Percentiles rank a stretch among this genome's conserved stretches.
Evolutionary conservation across 2,113 vertebrate genomes (phyloP).

Genomic region (Cettia cetti): DNA sequence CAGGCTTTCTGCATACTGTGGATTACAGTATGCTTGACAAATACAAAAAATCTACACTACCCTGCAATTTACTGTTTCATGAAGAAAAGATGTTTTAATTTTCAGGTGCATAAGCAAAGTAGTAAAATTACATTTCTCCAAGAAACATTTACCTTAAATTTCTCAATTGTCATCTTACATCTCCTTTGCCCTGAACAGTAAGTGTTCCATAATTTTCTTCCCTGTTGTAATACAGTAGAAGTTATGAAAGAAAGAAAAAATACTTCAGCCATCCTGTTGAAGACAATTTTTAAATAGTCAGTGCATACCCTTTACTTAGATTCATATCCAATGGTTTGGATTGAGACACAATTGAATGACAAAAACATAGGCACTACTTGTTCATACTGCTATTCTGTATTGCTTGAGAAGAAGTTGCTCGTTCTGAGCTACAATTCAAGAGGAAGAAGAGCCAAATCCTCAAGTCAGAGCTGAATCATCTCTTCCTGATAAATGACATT

Average conservation of each 20-base stretch:
- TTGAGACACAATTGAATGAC: not conserved
- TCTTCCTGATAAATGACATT: not conserved
- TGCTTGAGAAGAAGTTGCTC: not conserved
- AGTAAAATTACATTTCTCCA: not conserved
- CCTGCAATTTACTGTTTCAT: not conserved
- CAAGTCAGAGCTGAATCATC: not conserved
- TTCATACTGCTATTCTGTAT: not conserved
- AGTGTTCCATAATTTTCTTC: not conserved
- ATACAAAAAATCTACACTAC: not conserved
- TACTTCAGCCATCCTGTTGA: not conserved
- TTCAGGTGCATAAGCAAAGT: not conserved
- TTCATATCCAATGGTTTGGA: not conserved
- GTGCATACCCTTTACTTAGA: not conserved
- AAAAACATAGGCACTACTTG: not conserved
- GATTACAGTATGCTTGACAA: not conserved
- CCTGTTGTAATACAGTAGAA: not conserved
- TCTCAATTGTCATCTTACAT: conserved; percentile 7
- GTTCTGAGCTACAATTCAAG: not conserved
- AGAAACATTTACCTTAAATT: not conserved
- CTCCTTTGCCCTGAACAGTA: not conserved
- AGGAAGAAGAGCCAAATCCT: not conserved
- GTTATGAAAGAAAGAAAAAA: not conserved
- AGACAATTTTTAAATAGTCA: not conserved
- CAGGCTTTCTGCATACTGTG: not conserved
- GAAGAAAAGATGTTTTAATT: conserved; percentile 14